Evolutionary conservation across 2,797 vertebrate genomes (phyloP).

Genomic region (Hydrophis major): DNA sequence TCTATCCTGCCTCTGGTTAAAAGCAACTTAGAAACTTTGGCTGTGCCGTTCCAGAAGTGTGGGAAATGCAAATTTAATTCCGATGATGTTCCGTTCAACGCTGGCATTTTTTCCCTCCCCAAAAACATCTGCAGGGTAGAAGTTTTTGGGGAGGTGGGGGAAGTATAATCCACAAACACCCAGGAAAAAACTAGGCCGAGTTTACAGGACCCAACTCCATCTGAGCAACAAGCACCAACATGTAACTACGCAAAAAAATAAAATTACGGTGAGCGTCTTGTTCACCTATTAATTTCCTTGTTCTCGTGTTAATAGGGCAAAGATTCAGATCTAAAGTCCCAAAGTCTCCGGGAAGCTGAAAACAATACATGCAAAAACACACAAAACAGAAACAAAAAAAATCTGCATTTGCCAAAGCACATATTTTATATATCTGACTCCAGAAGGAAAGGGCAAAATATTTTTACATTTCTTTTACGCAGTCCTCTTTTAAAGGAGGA

Average conservation of each 20-base stretch:
- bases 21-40: neutral
- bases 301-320: neutral
- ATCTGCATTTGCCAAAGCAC: neutral
- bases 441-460: neutral
- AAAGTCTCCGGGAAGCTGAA: neutral
- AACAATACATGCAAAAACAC: neutral
- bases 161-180: neutral
- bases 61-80: neutral
- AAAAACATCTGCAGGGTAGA: neutral
- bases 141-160: neutral
- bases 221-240: neutral
- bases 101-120: neutral
- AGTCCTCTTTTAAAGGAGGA: neutral
- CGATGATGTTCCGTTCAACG: neutral
- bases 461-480: neutral
- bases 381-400: neutral
- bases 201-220: neutral
- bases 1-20: neutral
- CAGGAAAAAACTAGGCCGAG: neutral
- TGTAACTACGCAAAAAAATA: neutral
- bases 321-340: neutral
- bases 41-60: neutral
- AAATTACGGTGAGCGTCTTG: neutral
- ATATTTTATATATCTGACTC: neutral
- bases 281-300: neutral